Evolutionary conservation across 2,888 invertebrate species (phyloP).

Genomic region (Chrysolina haemoptera): DNA sequence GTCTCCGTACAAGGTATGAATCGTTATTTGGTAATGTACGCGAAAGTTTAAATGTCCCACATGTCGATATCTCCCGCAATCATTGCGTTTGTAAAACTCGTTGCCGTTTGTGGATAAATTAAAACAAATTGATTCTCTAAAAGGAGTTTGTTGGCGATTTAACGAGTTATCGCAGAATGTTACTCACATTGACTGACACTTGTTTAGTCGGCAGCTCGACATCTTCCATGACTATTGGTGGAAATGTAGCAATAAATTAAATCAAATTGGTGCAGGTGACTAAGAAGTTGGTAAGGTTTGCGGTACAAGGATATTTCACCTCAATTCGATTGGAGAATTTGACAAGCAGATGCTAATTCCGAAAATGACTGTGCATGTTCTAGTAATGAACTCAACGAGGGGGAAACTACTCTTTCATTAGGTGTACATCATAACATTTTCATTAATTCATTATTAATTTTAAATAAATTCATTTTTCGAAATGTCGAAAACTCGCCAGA

Average conservation of each 20-base stretch:
- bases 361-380: no score
- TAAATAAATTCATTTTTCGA: no score
- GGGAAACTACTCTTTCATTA: no score
- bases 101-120: constrained; percentile 12
- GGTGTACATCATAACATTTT: no score
- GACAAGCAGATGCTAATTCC: no score
- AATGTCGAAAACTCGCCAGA: no score
- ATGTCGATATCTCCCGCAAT: background rate
- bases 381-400: no score
- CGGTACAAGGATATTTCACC: constrained; percentile 7
- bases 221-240: constrained; percentile 23
- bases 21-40: background rate
- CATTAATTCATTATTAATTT: no score
- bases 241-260: constrained; percentile 14
- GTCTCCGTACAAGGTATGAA: constrained; percentile 1
- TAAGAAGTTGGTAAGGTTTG: background rate
- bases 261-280: constrained; percentile 4
- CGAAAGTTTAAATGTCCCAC: background rate
- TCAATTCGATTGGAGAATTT: background rate
- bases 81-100: background rate
- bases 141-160: constrained; percentile 17
- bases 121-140: constrained; percentile 10
- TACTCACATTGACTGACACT: constrained; percentile 26
- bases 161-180: constrained; percentile 15
- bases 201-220: constrained; percentile 17